Base-by-base conservation (phyloP, 1,140 invertebrate species). In the Papilio xuthus region DNA sequence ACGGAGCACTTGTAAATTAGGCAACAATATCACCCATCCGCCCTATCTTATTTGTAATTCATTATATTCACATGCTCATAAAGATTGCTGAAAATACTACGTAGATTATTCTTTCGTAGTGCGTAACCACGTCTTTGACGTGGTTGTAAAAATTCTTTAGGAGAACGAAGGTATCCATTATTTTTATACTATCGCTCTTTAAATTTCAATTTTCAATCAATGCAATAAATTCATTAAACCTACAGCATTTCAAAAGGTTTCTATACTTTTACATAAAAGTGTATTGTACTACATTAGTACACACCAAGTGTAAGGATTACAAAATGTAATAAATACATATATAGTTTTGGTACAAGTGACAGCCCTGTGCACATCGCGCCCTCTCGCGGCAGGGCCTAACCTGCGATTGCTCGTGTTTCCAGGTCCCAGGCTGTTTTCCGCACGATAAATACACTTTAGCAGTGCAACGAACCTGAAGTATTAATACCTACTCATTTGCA, bases 341-440 rank as follows among this genome's bases (percentile, higher is more conserved):
- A n/a, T n/a, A 18, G 1, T 41, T 4, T 32, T 8, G 37, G 18
- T 9, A 56, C 4, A 56, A n/a, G 4, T 56, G 73, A 4, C 73
- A 75, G 50, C 73, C 73, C 73, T 75, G 4, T 32, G 50, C 26
- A 56, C 73, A 32, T 28, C 20, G 74, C 74, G 53, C 74, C 74
- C 74, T 74, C 72, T 74, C 72, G 72, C 72, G 72, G 47, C 0
- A 28, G 79, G 82, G 83, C 80, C 81, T 84, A 81, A 83, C 80
- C 83, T 79, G 78, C 83, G 83, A 84, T 83, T 84, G 83, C 80
- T 79, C 73, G 73, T 73, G 20, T 73, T 20, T 20, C 78, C 83
- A 80, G 80, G 82, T 80, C 82, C 77, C 80, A 81, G 82, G 78
- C 82, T 82, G 83, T 85, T 83, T 85, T 81, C 78, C 81, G 79